These are phyloP conservation scores for Cyclargus thomasi DNA, from an alignment of 1,140 invertebrate species.

Conservation along the genomic window DNA sequence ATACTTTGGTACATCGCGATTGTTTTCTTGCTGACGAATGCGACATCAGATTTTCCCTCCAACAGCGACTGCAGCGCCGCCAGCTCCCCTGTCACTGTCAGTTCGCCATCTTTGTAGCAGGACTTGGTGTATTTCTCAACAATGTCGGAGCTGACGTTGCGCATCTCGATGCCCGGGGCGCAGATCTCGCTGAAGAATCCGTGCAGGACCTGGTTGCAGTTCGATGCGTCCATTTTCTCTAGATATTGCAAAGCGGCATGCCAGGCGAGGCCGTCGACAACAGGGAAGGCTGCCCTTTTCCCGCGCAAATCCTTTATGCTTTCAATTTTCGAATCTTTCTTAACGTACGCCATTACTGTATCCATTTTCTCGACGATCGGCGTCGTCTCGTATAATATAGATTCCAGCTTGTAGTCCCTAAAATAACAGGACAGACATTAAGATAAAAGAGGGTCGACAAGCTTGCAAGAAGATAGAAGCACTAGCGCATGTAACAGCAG, in stretches of 20 bases:
- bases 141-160: slow-evolving; percentile 26
- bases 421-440: slow-evolving; percentile 29
- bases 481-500: too few relatives aligned
- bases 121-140: slow-evolving; percentile 37
- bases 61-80: slow-evolving; percentile 87
- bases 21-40: slow-evolving; percentile 85
- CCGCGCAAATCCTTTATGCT: slow-evolving; percentile 79
- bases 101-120: slow-evolving; percentile 49
- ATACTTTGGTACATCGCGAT: slow-evolving; percentile 79
- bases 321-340: slow-evolving; percentile 75
- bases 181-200: slow-evolving; percentile 80
- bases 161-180: slow-evolving; percentile 68
- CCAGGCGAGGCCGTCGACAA: slow-evolving; percentile 80
- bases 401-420: slow-evolving; percentile 77
- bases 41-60: slow-evolving; percentile 88
- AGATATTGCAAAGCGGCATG: slow-evolving; percentile 78
- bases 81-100: slow-evolving; percentile 68
- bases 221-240: slow-evolving; percentile 49
- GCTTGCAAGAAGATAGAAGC: too few relatives aligned
- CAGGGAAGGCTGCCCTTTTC: slow-evolving; percentile 82
- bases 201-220: slow-evolving; percentile 65
- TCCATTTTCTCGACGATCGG: slow-evolving; percentile 77
- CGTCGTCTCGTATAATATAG: slow-evolving; percentile 80
- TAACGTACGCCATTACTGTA: slow-evolving; percentile 82
- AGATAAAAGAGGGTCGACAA: too few relatives aligned